Conservation (phyloP, 2,888 invertebrate genomes). For the Platycheirus albimanus region DNA sequence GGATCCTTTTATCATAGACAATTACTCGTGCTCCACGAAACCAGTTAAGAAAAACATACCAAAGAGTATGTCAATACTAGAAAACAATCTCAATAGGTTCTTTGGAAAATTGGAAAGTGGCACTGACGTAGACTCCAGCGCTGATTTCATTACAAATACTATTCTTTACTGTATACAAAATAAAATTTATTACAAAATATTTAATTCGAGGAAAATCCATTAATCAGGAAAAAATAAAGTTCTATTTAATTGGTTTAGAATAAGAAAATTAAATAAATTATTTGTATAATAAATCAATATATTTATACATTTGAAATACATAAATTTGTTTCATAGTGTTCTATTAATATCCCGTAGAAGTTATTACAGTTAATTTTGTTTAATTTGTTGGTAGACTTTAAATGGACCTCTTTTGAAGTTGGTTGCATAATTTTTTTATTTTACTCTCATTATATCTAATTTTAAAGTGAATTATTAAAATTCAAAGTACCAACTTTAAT, state of each 20-base stretch:
- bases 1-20: too few relatives aligned
- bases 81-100: too few relatives aligned
- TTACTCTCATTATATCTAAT: constrained; percentile 14
- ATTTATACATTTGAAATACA: neutral
- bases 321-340: constrained; percentile 2
- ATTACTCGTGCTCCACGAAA: too few relatives aligned
- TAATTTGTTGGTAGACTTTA: constrained; percentile 66
- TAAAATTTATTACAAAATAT: too few relatives aligned
- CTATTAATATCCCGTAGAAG: constrained; percentile 52
- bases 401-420: constrained; percentile 58
- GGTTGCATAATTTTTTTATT: constrained; percentile 46
- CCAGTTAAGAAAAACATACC: too few relatives aligned
- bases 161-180: too few relatives aligned
- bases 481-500: constrained; percentile 50
- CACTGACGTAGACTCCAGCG: too few relatives aligned
- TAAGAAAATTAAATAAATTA: too few relatives aligned
- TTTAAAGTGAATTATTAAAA: constrained; percentile 24
- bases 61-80: too few relatives aligned
- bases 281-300: neutral
- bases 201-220: constrained; percentile 17
- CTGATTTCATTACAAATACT: too few relatives aligned
- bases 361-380: constrained; percentile 49
- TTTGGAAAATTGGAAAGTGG: too few relatives aligned
- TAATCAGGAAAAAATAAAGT: neutral
- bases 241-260: neutral